Evolutionary conservation across 2,797 vertebrate genomes (phyloP), one percentile per base, ranked within the genome.

Genomic region (Alexandromys oeconomus): DNA sequence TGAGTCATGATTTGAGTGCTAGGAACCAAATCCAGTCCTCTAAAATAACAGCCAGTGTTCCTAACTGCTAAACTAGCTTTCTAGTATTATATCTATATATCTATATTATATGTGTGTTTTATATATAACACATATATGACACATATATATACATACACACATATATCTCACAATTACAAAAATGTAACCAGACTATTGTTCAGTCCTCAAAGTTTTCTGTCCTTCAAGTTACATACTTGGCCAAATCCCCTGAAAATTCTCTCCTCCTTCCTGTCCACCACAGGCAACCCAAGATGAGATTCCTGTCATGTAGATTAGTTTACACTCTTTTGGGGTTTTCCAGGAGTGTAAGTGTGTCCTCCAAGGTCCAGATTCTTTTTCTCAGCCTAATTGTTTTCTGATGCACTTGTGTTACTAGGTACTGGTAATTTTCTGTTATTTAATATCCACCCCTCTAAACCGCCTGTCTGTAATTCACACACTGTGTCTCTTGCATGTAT

Each of bases 341-440:
- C 6, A 40, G 57, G 9, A 91, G 48, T 0, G 0, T 2, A 19
- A 27, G 21, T 4, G 0, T 3, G 43, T 3, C 2, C 1, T 2
- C 51, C 14, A 1, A 0, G 14, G 67, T 8, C 59, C 29, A 69
- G 34, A 29, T 73, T 15, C 23, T 46, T n/a, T 78, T 34, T 37
- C 79, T 31, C 85, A 1, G 76, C 8, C 29, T n/a, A 34, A 27
- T 43, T 51, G 1, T 51, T 31, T 19, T 34, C 74, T 15, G 46
- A 19, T 3, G 25, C 67, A 13, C 7, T n/a, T 29, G n/a, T 6
- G 2, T 13, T 23, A 34, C 31, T 10, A n/a, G 46, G 21, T 3
- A 8, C 29, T 4, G 17, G 76, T 1, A 1, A 67, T 3, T 0
- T 54, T 57, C 74, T 40, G 57, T 71, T 87, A 51, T 23, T 73